A percentile compares a stretch with the other conserved stretches of the same genome.
Evolutionary conservation across 92 coral and sea anemone species (phyloP).

Genomic region (Phymanthus crucifer): DNA sequence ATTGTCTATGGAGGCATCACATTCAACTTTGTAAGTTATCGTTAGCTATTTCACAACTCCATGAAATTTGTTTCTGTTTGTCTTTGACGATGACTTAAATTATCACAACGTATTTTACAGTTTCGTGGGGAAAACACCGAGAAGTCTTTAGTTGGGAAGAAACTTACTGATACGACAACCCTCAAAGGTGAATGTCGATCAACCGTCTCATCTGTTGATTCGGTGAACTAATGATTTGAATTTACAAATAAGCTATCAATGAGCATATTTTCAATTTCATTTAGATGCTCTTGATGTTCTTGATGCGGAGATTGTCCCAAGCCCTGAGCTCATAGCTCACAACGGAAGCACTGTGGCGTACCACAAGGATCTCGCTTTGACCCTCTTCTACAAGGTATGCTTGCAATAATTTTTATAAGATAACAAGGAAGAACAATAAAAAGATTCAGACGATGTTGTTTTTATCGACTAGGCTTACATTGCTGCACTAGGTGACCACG

Average conservation of each 20-base stretch:
- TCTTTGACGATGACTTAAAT: background rate
- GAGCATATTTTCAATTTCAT: background rate
- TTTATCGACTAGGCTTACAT: constrained; percentile 48
- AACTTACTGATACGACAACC: constrained; percentile 48
- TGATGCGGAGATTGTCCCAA: constrained; percentile 54
- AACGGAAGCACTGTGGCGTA: constrained; percentile 64
- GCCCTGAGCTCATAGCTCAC: constrained; percentile 48
- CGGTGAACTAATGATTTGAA: background rate
- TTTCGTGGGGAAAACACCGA: constrained; percentile 63
- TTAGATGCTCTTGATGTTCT: constrained; percentile 52
- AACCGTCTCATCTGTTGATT: background rate
- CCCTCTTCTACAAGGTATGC: constrained; percentile 66
- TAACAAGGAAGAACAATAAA: no score
- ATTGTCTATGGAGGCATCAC: constrained; percentile 75
- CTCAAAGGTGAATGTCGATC: constrained; percentile 46
- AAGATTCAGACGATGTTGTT: background rate
- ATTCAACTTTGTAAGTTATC: constrained; percentile 56
- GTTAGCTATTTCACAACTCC: background rate
- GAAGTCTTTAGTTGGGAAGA: constrained; percentile 55
- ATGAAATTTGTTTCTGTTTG: background rate
- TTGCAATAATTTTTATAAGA: no score
- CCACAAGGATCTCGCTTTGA: constrained; percentile 66
- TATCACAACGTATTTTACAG: background rate
- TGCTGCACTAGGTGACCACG: constrained; percentile 68
- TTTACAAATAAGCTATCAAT: background rate